phyloP scores from a whole-genome alignment of 2,888 invertebrate genomes.

The Platerodrilus igneus region DNA sequence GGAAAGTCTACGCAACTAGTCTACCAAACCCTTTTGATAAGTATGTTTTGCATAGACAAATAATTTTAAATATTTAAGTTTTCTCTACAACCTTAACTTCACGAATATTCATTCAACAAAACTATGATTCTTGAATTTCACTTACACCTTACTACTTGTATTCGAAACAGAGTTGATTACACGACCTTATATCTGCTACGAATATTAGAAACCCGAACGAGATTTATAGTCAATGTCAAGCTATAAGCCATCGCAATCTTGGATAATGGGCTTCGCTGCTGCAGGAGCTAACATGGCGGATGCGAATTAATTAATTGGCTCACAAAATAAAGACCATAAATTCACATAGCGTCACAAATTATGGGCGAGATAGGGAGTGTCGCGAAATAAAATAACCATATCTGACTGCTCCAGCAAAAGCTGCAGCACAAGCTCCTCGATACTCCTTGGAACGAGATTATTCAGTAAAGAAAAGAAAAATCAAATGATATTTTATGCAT shows the following conservation, averaged over 20 bases:
- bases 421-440: too few relatives aligned
- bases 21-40: too few relatives aligned
- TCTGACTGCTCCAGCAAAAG: conserved; percentile 37
- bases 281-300: conserved; percentile 43
- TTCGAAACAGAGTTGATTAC: conserved; percentile 23
- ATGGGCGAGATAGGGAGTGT: conserved; percentile 50
- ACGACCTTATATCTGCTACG: conserved; percentile 32
- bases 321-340: conserved; percentile 51
- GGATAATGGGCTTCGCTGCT: conserved; percentile 46
- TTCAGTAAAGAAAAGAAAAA: background rate
- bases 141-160: too few relatives aligned
- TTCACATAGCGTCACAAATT: conserved; percentile 50
- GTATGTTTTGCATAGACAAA: too few relatives aligned
- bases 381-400: conserved; percentile 50
- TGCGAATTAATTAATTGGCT: conserved; percentile 51
- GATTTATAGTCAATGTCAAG: conserved; percentile 47
- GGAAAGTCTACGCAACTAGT: too few relatives aligned
- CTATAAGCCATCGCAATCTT: conserved; percentile 49
- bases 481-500: too few relatives aligned
- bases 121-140: too few relatives aligned
- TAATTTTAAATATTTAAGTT: too few relatives aligned
- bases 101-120: too few relatives aligned
- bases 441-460: conserved; percentile 1
- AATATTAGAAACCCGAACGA: conserved; percentile 47
- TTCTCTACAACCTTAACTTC: too few relatives aligned